Evolutionary conservation across 2,888 invertebrate genomes (phyloP).

Genomic region (Lutraria lutraria): DNA sequence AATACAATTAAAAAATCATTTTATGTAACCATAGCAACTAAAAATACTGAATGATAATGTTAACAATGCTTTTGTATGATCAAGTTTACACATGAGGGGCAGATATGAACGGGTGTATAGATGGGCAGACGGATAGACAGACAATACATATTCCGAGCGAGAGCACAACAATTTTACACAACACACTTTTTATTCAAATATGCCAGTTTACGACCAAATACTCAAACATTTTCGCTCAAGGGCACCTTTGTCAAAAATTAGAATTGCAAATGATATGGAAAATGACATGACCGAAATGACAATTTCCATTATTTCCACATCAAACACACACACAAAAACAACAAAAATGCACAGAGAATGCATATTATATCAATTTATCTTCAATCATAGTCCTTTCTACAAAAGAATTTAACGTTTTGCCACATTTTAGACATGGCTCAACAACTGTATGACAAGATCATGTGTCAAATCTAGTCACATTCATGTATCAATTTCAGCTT

Average conservation of each 20-base stretch:
- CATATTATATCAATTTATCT: background rate
- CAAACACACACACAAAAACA: background rate
- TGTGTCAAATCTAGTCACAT: constrained; percentile 4
- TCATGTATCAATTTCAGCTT: background rate
- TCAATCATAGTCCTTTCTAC: too few species aligned
- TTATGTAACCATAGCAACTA: background rate
- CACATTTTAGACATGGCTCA: background rate
- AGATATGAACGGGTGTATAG: too few species aligned
- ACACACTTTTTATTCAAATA: background rate
- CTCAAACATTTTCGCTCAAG: too few species aligned
- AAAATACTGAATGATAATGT: background rate
- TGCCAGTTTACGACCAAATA: background rate
- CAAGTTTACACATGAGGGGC: background rate
- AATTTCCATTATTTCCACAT: background rate
- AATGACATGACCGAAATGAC: background rate
- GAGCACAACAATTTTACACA: background rate
- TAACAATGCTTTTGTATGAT: background rate
- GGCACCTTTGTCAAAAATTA: background rate
- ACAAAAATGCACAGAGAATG: background rate
- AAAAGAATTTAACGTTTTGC: background rate
- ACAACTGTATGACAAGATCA: background rate
- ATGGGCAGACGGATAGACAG: background rate
- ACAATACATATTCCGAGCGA: background rate
- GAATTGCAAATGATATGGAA: background rate
- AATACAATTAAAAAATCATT: background rate